phyloP scores from a whole-genome alignment of 2,113 vertebrate genomes.

The Plecotus auritus region DNA sequence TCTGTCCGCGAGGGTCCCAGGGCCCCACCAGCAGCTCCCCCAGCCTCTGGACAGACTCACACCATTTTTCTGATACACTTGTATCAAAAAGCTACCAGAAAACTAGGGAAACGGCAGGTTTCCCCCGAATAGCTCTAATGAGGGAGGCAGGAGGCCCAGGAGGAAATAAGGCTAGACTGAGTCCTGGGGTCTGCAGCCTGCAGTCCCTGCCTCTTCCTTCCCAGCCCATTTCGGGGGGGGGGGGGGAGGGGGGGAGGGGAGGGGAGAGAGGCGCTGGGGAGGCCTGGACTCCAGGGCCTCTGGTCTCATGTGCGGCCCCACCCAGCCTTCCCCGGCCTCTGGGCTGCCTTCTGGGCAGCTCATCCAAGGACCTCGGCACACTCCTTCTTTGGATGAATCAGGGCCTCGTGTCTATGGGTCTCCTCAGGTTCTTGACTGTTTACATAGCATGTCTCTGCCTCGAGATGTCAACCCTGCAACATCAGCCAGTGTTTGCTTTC shows the following conservation, averaged over 20 bases:
- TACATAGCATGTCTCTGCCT: constrained; percentile 49
- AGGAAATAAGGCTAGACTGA: background rate
- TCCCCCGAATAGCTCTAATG: background rate
- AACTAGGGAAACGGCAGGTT: background rate
- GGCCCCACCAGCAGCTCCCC: background rate
- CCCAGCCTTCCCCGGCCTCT: background rate
- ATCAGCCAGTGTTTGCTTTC: constrained; percentile 36
- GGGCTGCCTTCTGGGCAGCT: background rate
- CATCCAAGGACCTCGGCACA: background rate
- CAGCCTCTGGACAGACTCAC: background rate
- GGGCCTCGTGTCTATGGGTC: background rate
- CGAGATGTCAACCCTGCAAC: background rate
- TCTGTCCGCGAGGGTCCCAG: background rate
- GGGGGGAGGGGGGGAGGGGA: too few relatives aligned
- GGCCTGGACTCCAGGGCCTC: background rate
- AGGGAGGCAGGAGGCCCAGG: background rate
- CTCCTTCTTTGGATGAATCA: background rate
- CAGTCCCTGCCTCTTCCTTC: background rate
- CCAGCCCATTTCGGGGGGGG: background rate
- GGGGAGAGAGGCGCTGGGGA: too few relatives aligned
- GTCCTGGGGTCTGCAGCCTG: background rate
- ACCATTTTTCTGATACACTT: background rate
- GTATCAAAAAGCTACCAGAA: background rate
- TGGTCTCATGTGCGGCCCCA: background rate
- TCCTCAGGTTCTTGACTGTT: constrained; percentile 34